Conservation (phyloP, 2,113 vertebrate genomes). For the Nothobranchius furzeri region DNA sequence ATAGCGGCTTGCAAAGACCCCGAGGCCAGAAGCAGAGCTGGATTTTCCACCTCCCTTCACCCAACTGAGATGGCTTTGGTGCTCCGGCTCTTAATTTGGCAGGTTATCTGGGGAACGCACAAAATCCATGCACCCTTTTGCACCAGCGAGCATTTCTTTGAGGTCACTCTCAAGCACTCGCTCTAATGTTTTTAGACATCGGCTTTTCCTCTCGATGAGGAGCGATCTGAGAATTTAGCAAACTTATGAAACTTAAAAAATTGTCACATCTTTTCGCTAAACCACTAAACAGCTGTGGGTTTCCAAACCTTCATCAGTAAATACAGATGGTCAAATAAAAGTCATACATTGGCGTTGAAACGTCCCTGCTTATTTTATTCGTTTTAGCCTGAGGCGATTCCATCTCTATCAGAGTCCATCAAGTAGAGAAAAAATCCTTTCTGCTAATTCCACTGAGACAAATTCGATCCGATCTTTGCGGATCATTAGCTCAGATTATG, state of each 20-base stretch:
- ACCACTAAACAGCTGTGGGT: no score
- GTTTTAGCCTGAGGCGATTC: slow-evolving; percentile 35
- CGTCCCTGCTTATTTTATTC: slow-evolving; percentile 32
- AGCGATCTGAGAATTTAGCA: slow-evolving; percentile 24
- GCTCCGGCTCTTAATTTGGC: slow-evolving; percentile 17
- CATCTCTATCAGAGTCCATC: slow-evolving; percentile 25
- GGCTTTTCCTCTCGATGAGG: slow-evolving; percentile 3
- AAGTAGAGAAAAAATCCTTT: slow-evolving; percentile 34
- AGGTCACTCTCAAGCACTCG: slow-evolving; percentile 29
- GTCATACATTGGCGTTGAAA: slow-evolving; percentile 30
- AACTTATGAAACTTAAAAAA: slow-evolving; percentile 35
- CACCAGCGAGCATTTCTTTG: slow-evolving; percentile 43
- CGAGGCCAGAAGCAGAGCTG: slow-evolving; percentile 14
- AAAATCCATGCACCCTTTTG: slow-evolving; percentile 38
- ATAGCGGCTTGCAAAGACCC: slow-evolving; percentile 37
- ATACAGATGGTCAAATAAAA: not conserved
- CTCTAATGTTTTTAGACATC: slow-evolving; percentile 38
- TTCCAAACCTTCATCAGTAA: not conserved
- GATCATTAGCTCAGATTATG: slow-evolving; percentile 61
- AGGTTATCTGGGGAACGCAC: slow-evolving; percentile 27
- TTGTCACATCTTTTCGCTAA: slow-evolving; percentile 1
- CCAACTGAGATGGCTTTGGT: slow-evolving; percentile 31
- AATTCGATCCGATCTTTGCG: slow-evolving; percentile 54
- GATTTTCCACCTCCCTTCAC: slow-evolving; percentile 54
- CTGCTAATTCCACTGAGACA: slow-evolving; percentile 52